Base-by-base conservation (phyloP, 1,140 invertebrate genomes). In the Brachionus sp. region DNA sequence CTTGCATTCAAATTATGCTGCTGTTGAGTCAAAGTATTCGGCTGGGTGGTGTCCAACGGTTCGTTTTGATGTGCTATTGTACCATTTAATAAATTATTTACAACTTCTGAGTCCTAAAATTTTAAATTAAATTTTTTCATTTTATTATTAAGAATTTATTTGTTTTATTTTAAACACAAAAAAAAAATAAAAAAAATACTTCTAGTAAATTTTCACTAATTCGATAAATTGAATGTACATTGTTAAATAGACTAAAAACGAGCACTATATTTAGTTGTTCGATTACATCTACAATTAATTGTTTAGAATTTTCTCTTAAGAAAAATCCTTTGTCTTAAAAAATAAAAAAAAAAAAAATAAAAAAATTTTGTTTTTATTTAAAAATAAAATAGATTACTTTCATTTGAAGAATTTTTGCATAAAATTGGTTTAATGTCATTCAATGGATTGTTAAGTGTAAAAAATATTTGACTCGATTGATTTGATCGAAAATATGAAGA, bases 361-460 rank as follows among this genome's bases (percentile, higher is more conserved):
- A 57, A 33, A 7, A 33, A 25, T 7, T 16, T 39, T 53, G 2
- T 16, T 78, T 33, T 35, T 50, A n/a, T n/a, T n/a, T n/a, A n/a
- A 0, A 57, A 37, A 13, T 78, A 12, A 29, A 50, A 53, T 42
- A 10, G 5, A 13, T 53, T 78, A 78, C 77, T 78, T 78, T 78
- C 77, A 37, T 12, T 37, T 10, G 77, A 78, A n/a, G 77, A 80
- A 2, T 19, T 66, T 80, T 66, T 80, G 25, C 50, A 80, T 19
- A 80, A 66, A 37, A 80, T 66, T 44, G 77, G 77, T 29, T 80
- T 80, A 19, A 80, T 62, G 19, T 80, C 77, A 44, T 80, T 44
- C 10, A 80, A 62, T 42, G 77, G 77, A 35, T 80, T 80, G 37
- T 35, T 80, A 3, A 80, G 23, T 23, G 77, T 35, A 25, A 80